Evolutionary conservation across 2,113 vertebrate species (phyloP).

Genomic region (Opisthocomus hoazin): DNA sequence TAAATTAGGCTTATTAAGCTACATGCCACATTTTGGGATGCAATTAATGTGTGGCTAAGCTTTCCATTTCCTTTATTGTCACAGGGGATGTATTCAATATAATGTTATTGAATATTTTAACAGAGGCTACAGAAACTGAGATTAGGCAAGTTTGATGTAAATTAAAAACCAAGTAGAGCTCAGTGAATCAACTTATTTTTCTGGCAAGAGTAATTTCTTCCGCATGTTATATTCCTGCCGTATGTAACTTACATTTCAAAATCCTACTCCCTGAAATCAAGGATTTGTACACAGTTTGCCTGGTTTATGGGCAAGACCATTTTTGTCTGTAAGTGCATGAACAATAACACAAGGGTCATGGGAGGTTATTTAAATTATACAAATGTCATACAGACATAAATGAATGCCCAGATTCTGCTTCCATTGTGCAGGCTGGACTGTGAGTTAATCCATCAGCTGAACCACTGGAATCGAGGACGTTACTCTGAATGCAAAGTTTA

Average conservation of each 20-base stretch:
- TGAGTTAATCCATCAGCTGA: not conserved
- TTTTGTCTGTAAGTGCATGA: not conserved
- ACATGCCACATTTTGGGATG: not conserved
- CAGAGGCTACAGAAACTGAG: not conserved
- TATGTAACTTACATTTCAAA: not conserved
- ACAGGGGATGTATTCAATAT: not conserved
- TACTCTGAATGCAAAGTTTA: not conserved
- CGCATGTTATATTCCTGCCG: not conserved
- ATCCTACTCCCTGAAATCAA: not conserved
- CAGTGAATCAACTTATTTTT: not conserved
- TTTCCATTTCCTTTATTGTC: conserved; percentile 35
- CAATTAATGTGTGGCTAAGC: not conserved
- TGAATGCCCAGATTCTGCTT: not conserved
- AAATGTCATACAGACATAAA: not conserved
- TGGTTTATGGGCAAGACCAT: not conserved
- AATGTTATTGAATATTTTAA: conserved; percentile 42
- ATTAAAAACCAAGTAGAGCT: conserved; percentile 20
- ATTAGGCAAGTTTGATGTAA: not conserved
- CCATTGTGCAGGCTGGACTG: not conserved
- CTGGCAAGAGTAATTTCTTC: not conserved
- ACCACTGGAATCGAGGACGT: not conserved
- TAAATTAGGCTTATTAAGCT: conserved; percentile 19
- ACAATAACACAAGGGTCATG: not conserved
- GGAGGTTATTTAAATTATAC: not conserved
- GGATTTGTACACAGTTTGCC: not conserved